These are phyloP conservation scores for Loxodonta africana DNA, from an alignment of 2,113 vertebrate genomes.

Conservation along the genomic window DNA sequence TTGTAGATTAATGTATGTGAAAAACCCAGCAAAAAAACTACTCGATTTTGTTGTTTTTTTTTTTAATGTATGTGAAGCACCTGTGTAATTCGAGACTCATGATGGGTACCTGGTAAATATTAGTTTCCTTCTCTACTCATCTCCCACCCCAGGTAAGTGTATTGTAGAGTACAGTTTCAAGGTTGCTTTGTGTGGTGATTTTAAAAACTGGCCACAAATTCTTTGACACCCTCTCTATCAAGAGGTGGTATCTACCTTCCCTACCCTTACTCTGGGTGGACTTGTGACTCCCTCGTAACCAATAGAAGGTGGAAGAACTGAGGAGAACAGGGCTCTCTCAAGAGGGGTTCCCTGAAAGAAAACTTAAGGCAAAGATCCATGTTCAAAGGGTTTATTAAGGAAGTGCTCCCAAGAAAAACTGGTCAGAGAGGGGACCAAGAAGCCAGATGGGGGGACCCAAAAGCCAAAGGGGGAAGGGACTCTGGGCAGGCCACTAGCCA, in stretches of 20 bases:
- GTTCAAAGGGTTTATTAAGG: background rate
- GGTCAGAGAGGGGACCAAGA: background rate
- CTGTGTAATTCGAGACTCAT: background rate
- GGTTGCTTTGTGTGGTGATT: no score
- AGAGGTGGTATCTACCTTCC: background rate
- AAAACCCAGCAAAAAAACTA: no score
- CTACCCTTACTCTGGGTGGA: background rate
- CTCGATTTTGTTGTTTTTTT: no score
- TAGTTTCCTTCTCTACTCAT: background rate
- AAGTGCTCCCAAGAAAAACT: background rate
- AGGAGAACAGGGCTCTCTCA: background rate
- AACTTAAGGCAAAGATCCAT: background rate
- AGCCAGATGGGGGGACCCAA: background rate
- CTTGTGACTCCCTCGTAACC: background rate
- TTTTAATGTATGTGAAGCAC: background rate
- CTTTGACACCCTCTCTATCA: background rate
- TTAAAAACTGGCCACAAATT: background rate
- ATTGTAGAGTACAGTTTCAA: background rate
- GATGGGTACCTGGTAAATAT: background rate
- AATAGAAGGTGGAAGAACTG: background rate
- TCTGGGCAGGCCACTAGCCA: background rate
- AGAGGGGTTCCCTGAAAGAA: background rate
- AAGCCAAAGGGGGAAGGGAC: background rate
- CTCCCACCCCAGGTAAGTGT: background rate
- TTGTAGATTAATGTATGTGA: rapidly evolving